Evolutionary conservation across 1,140 invertebrate genomes (phyloP), one percentile per base, ranked within the genome.

Genomic region (Amyelois transitella): DNA sequence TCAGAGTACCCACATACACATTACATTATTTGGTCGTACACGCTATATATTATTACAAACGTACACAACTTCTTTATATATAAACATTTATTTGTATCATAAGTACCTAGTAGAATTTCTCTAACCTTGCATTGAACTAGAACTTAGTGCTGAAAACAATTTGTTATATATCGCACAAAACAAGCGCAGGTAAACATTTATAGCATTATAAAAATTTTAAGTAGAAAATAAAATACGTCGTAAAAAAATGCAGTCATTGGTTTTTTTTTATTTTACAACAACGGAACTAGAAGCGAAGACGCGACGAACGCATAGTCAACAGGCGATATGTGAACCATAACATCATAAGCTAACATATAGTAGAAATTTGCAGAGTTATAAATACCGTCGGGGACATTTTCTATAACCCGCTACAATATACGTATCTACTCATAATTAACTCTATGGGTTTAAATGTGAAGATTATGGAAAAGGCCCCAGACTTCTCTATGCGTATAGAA

Each of bases 31-130:
- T 75, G 72, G 69, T 75, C 69, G 63, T 67, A 75, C 63, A 73
- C 57, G 60, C 61, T 65, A 66, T 64, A 69, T 52, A 66, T 60
- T 62, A 70, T 69, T 75, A 77, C 67, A 71, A 69, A 70, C 71
- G 60, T 77, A 70, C 66, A 69, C 69, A 75, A 75, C 64, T 69
- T 66, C 44, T 56, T 69, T 67, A 68, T 66, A n/a, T n/a, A 72
- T 66, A 69, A 70, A 75, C 69, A 71, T 73, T 69, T 61, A 67
- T 58, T 64, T 68, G 56, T 59, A 65, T 47, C 58, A 62, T 58
- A 63, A 58, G 60, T 66, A 66, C 58, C 60, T 70, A 73, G 63
- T 55, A 58, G 55, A 59, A 60, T 66, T 66, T 63, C 51, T 44
- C 66, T 75, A 75, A 66, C 49, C 49, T 69, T 66, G 58, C 57